Conservation (phyloP, 2,797 vertebrate species). For the Chaetophractus vellerosus region DNA sequence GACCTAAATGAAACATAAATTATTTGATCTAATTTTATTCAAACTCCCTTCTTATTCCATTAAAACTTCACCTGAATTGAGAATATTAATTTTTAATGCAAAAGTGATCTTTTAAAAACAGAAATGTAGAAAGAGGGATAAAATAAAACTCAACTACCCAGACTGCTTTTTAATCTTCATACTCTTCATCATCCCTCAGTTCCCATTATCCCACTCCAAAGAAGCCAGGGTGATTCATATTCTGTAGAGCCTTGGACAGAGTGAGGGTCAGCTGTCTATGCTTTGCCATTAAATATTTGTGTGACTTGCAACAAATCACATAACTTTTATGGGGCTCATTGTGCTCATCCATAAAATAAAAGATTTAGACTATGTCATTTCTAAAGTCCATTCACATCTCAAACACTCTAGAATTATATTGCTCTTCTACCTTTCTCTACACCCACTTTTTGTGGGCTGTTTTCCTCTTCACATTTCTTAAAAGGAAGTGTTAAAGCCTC, state of each 20-base stretch:
- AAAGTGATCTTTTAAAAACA: constrained; percentile 8
- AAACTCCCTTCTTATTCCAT: background rate
- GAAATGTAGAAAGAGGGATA: background rate
- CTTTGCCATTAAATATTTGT: background rate
- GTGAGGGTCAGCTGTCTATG: background rate
- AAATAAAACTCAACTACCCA: background rate
- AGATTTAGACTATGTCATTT: background rate
- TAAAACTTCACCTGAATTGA: constrained; percentile 7
- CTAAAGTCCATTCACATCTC: background rate
- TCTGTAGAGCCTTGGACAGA: background rate
- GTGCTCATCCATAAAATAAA: background rate
- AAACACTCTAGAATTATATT: background rate
- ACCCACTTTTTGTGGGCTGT: background rate
- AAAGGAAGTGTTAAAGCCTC: background rate
- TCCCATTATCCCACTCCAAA: background rate
- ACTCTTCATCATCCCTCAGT: background rate
- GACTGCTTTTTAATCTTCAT: background rate
- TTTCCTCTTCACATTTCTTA: constrained; percentile 25
- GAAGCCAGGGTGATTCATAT: background rate
- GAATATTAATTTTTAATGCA: background rate
- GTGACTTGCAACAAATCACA: background rate
- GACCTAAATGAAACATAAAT: background rate
- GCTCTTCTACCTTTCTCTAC: background rate
- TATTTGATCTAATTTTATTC: background rate
- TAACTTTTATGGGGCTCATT: background rate